Evolutionary conservation across 2,797 vertebrate genomes (phyloP).

Genomic region (Choloepus didactylus): DNA sequence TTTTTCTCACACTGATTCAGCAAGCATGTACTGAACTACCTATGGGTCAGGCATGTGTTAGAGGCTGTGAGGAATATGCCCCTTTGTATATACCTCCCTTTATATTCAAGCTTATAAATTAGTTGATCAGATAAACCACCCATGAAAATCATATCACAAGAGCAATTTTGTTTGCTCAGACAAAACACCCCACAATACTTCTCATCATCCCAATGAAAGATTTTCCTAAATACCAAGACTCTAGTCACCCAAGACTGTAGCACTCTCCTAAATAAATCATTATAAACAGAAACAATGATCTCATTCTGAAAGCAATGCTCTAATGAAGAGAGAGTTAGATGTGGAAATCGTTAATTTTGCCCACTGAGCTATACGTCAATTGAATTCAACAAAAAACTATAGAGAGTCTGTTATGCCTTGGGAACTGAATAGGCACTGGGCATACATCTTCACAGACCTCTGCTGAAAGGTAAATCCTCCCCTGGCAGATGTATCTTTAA

Average conservation of each 20-base stretch:
- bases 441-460: neutral
- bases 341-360: conserved; percentile 40
- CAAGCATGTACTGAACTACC: neutral
- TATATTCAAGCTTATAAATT: conserved; percentile 24
- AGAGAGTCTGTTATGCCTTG: neutral
- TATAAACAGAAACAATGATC: neutral
- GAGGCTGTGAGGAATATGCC: neutral
- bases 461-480: neutral
- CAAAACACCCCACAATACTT: conserved; percentile 26
- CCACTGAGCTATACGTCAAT: neutral
- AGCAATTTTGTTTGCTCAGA: conserved; percentile 21
- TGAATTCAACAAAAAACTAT: conserved; percentile 32
- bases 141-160: conserved; percentile 17
- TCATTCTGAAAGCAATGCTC: neutral
- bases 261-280: neutral
- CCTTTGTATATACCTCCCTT: neutral
- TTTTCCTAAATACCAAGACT: neutral
- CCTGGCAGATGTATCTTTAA: neutral
- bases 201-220: neutral
- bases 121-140: neutral
- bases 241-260: neutral
- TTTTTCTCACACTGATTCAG: neutral
- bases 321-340: neutral
- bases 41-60: neutral
- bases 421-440: neutral